These are phyloP conservation scores for Melanotaenia pygmaea DNA, from an alignment of 2,797 vertebrate genomes.

Conservation along the genomic window DNA sequence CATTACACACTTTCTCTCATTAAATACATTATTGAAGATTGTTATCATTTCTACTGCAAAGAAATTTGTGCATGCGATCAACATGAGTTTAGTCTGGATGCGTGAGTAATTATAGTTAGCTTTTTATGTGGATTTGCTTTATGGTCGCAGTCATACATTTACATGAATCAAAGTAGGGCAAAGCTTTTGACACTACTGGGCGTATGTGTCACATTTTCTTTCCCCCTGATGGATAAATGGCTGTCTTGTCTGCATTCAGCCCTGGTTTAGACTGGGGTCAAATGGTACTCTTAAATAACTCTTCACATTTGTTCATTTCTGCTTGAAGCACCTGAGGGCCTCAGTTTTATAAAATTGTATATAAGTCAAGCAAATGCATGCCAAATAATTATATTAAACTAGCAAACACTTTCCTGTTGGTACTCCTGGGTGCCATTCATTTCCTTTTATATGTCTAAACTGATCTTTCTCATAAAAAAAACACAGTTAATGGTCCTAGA, in stretches of 20 bases:
- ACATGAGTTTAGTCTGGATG: conserved; percentile 27
- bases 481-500: neutral
- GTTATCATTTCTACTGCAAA: conserved; percentile 24
- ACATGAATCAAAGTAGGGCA: neutral
- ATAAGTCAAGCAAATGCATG: neutral
- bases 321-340: conserved; percentile 30
- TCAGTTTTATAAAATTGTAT: conserved; percentile 3
- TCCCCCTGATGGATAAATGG: conserved; percentile 8
- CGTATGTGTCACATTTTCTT: neutral
- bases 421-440: neutral
- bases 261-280: conserved; percentile 38
- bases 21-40: conserved; percentile 16
- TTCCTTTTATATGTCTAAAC: neutral
- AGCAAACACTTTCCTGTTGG: neutral
- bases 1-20: neutral
- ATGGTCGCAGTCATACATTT: conserved; percentile 11
- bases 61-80: conserved; percentile 9
- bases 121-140: conserved; percentile 21
- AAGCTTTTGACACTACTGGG: neutral
- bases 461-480: neutral
- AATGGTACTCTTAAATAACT: conserved; percentile 50
- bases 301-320: conserved; percentile 2
- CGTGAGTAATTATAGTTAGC: neutral
- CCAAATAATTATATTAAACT: neutral
- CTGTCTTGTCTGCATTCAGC: conserved; percentile 18